Conservation (phyloP, 1,140 invertebrate genomes). For the Brachionus manjavacas region DNA sequence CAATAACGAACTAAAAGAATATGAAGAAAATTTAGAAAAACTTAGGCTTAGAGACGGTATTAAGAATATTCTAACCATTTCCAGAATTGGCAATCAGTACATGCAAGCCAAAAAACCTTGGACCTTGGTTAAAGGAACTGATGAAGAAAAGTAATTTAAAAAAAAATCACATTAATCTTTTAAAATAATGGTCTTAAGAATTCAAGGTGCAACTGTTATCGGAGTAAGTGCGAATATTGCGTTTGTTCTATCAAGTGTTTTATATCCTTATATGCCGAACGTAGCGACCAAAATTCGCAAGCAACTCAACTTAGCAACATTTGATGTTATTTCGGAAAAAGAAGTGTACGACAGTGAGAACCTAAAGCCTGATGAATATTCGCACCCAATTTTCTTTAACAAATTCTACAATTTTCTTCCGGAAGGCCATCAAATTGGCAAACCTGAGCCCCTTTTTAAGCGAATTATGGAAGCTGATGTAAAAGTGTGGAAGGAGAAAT, state of each 20-base stretch:
- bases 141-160: constrained; percentile 21
- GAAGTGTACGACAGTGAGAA: constrained; percentile 27
- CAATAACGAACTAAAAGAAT: constrained; percentile 74
- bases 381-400: not conserved
- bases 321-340: constrained; percentile 19
- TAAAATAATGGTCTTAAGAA: not conserved
- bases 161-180: not conserved
- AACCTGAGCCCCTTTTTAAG: constrained; percentile 37
- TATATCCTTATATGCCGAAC: constrained; percentile 40
- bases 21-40: constrained; percentile 74
- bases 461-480: constrained; percentile 35
- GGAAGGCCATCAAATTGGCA: constrained; percentile 13
- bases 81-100: constrained; percentile 87
- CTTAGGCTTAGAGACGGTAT: constrained; percentile 77
- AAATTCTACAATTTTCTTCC: constrained; percentile 2
- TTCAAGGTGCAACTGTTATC: constrained; percentile 11
- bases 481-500: constrained; percentile 30
- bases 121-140: constrained; percentile 57
- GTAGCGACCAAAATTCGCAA: not conserved
- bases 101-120: constrained; percentile 91
- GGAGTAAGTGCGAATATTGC: constrained; percentile 2
- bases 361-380: not conserved
- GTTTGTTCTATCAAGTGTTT: not conserved
- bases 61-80: constrained; percentile 76
- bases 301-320: constrained; percentile 30